Percentiles rank a stretch among this genome's conserved stretches.
Conservation (phyloP, 2,113 vertebrate genomes). For the Sorex fumeus region DNA sequence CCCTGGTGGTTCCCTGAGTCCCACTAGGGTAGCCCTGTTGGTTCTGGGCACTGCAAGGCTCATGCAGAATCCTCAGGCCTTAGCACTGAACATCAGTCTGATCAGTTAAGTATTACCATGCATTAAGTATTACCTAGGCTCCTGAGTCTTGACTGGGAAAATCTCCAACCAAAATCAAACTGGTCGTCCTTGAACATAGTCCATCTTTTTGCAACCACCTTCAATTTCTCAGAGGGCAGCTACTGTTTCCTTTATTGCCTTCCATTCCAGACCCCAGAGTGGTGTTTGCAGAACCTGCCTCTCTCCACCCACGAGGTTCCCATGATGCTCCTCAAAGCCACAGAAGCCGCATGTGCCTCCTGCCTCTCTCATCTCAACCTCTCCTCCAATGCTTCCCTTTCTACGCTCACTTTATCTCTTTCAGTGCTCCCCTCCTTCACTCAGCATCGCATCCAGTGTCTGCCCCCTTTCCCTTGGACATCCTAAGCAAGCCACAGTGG, state of each 20-base stretch:
- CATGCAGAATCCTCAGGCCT: too few relatives aligned
- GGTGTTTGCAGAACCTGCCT: accelerated
- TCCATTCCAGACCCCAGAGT: accelerated
- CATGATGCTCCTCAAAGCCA: neutral
- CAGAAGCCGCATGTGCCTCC: accelerated
- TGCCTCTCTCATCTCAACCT: too few relatives aligned
- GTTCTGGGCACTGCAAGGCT: too few relatives aligned
- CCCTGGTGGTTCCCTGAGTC: too few relatives aligned
- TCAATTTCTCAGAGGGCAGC: too few relatives aligned
- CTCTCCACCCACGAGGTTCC: neutral
- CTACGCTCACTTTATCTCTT: neutral
- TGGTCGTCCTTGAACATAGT: too few relatives aligned
- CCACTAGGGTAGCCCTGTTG: too few relatives aligned
- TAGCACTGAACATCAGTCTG: neutral
- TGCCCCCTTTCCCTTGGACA: neutral
- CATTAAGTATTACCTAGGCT: too few relatives aligned
- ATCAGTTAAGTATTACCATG: neutral
- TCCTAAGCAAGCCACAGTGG: neutral
- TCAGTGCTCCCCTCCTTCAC: accelerated
- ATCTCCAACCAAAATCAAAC: too few relatives aligned
- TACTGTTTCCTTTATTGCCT: too few relatives aligned
- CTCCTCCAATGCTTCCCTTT: accelerated
- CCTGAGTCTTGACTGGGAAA: too few relatives aligned
- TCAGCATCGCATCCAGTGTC: accelerated
- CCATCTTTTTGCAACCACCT: neutral